phyloP scores from a whole-genome alignment of 2,888 invertebrate species.

The Neoitamus cyanurus region DNA sequence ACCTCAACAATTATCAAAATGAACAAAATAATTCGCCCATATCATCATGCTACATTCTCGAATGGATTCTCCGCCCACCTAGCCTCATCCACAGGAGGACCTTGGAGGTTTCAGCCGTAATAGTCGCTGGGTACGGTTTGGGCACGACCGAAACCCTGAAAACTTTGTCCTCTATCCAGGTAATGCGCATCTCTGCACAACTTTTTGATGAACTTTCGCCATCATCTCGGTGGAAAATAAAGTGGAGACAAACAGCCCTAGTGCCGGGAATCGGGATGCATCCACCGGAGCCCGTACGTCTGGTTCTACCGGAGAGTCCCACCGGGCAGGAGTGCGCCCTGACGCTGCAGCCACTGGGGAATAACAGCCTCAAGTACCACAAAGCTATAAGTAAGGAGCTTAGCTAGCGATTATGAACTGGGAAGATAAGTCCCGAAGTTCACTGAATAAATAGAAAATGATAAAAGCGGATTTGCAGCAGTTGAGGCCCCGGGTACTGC shows the following conservation, averaged over 20 bases:
- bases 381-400: constrained; percentile 18
- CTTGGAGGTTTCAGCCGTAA: neutral
- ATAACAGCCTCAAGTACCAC: constrained; percentile 7
- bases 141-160: neutral
- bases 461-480: constrained; percentile 3
- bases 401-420: constrained; percentile 26
- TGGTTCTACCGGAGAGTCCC: too few species aligned
- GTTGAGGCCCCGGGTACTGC: neutral
- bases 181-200: neutral
- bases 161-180: neutral
- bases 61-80: neutral
- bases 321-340: neutral
- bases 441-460: constrained; percentile 24
- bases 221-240: neutral
- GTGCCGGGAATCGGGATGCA: neutral
- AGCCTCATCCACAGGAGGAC: neutral
- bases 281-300: neutral
- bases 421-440: constrained; percentile 12
- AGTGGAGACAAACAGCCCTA: neutral
- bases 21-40: constrained; percentile 31
- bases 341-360: neutral
- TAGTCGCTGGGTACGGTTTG: neutral
- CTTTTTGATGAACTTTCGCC: constrained; percentile 34
- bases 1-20: constrained; percentile 36
- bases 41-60: neutral